Evolutionary conservation across 2,113 vertebrate genomes (phyloP), one percentile per base, ranked within the genome.

Genomic region (Cyprinodon brontotheroides): DNA sequence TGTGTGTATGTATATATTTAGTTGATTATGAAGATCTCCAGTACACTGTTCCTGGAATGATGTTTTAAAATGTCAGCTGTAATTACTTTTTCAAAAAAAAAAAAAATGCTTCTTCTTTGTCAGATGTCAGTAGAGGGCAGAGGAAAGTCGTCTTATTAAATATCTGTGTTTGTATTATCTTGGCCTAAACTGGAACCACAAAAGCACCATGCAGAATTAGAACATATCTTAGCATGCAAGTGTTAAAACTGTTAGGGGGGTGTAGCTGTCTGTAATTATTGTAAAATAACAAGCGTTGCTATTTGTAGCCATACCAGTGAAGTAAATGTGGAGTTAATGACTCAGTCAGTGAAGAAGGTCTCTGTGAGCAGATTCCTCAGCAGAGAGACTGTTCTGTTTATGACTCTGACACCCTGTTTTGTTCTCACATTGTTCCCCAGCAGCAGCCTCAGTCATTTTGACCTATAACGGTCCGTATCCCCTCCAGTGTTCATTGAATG

Each of bases 401-500:
- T 7, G 29, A 62, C 8, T 45, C 13, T 12, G 29, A 65, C 29
- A 11, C 39, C 20, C 4, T 22, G 4, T 40, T 36, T 70, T 68
- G 9, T 13, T 11, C 38, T 65, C 57, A 63, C n/a, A 3, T 65
- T 47, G 17, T 48, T 29, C 60, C 53, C 47, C 61, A 0, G 48
- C n/a, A 2, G 62, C 17, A 64, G 59, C 76, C 75, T 75, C 70
- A 70, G 53, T 36, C 47, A 29, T 11, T 72, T 22, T 70, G 75
- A 83, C 65, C 41, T 5, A 10, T 37, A 15, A 43, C 13, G 20
- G 20, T 29, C 62, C 22, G 17, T 70, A 79, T 76, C 78, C 82
- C 43, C 74, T 84, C 22, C 4, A 60, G 59, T 57, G 29, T 70
- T 64, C 63, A 9, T 69, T 75, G 11, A 76, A 72, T 66, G 74